Percentiles rank a stretch among this genome's conserved stretches.
Evolutionary conservation across 2,797 vertebrate species (phyloP).

Genomic region (Pipistrellus pygmaeus): DNA sequence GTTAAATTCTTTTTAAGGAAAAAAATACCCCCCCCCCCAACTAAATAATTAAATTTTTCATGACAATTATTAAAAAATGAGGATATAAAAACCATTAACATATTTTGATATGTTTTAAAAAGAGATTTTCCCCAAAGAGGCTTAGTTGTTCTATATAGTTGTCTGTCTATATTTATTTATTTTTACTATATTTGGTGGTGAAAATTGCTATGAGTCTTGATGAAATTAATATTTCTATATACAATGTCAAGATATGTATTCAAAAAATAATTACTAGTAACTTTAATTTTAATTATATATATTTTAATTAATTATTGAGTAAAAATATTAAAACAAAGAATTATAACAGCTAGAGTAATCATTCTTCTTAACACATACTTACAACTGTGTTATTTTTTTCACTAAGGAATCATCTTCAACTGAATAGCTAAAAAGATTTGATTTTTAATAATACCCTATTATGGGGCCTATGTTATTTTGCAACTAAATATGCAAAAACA

Average conservation of each 20-base stretch:
- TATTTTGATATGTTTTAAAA: constrained; percentile 38
- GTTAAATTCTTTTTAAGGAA: constrained; percentile 81
- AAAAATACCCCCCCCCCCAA: neutral
- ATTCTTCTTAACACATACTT: constrained; percentile 68
- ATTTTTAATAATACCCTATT: constrained; percentile 58
- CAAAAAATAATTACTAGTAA: constrained; percentile 38
- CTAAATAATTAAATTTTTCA: constrained; percentile 72
- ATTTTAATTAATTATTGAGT: constrained; percentile 67
- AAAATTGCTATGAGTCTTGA: constrained; percentile 52
- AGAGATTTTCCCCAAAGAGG: constrained; percentile 18
- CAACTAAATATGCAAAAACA: constrained; percentile 55
- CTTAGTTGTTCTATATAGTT: constrained; percentile 33
- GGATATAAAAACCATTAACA: constrained; percentile 47
- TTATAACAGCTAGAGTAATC: constrained; percentile 60
- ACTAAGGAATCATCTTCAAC: constrained; percentile 69
- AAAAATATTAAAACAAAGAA: constrained; percentile 75
- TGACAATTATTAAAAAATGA: constrained; percentile 52
- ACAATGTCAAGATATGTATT: constrained; percentile 52
- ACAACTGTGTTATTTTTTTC: constrained; percentile 65
- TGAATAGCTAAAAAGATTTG: constrained; percentile 56
- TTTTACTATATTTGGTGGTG: constrained; percentile 45
- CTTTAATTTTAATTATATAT: constrained; percentile 69
- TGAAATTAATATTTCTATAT: constrained; percentile 66
- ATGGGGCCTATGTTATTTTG: constrained; percentile 38
- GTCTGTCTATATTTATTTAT: neutral